These are phyloP conservation scores for Tragelaphus scriptus DNA, from an alignment of 2,113 vertebrate species.

Conservation along the genomic window DNA sequence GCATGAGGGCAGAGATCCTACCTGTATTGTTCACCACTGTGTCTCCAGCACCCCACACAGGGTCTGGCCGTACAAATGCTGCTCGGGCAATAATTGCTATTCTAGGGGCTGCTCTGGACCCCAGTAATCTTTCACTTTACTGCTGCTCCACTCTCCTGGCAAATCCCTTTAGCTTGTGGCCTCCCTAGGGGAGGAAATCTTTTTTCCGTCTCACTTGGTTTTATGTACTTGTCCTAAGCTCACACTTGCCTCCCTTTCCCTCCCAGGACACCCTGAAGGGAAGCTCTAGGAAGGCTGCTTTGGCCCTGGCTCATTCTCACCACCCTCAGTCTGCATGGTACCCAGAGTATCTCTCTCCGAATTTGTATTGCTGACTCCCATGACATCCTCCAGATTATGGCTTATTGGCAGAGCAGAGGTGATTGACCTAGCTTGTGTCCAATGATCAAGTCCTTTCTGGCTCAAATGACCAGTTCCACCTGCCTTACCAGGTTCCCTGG, in stretches of 20 bases:
- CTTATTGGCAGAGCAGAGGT: background rate
- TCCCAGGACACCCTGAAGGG: background rate
- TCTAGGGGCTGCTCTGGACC: background rate
- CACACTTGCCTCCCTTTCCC: background rate
- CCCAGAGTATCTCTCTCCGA: background rate
- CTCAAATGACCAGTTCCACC: background rate
- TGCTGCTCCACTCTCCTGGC: background rate
- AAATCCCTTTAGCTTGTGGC: background rate
- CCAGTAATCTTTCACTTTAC: background rate
- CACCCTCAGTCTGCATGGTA: background rate
- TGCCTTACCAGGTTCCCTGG: background rate
- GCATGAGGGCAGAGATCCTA: accelerated
- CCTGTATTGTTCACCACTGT: no score
- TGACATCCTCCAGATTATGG: background rate
- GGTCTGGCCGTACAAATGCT: accelerated
- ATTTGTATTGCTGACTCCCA: background rate
- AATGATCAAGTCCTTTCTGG: background rate
- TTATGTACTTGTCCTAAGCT: background rate
- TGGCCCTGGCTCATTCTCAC: background rate
- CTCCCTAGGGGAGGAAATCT: background rate
- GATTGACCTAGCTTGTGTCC: background rate
- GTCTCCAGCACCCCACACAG: background rate
- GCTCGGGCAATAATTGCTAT: background rate
- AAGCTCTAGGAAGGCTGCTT: background rate
- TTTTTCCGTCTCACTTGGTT: background rate